Conservation (phyloP, 2,113 vertebrate species). For the Malaclemys terrapin region DNA sequence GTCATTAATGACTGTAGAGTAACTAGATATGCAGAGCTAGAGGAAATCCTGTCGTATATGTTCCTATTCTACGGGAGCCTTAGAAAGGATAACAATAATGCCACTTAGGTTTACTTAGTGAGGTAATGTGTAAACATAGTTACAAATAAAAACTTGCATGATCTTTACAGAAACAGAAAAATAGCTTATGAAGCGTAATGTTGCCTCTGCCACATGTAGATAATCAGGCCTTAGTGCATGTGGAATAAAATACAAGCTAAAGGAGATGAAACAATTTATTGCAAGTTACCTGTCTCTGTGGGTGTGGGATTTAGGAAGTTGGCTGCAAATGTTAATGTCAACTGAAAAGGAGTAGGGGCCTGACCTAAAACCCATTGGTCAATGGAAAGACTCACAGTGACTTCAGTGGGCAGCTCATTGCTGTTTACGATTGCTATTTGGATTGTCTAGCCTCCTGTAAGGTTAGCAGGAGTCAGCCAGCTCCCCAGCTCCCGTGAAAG, state of each 20-base stretch:
- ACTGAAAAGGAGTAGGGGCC: background rate
- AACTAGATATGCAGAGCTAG: slow-evolving; percentile 62
- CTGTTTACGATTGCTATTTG: background rate
- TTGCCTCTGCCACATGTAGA: slow-evolving; percentile 48
- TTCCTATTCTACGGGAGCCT: slow-evolving; percentile 58
- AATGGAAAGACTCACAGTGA: slow-evolving; percentile 3
- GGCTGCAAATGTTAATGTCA: slow-evolving; percentile 10
- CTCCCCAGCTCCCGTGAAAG: rapidly evolving
- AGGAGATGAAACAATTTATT: background rate
- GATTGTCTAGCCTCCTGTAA: rapidly evolving
- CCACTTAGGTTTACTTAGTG: slow-evolving; percentile 1
- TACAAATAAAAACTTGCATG: slow-evolving; percentile 26
- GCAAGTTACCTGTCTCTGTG: slow-evolving; percentile 45
- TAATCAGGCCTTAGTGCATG: slow-evolving; percentile 41
- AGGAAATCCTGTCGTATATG: slow-evolving; percentile 70
- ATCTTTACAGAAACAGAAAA: slow-evolving; percentile 64
- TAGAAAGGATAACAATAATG: slow-evolving; percentile 56
- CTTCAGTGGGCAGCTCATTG: background rate
- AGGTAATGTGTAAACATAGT: slow-evolving; percentile 66
- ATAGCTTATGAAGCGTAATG: slow-evolving; percentile 50
- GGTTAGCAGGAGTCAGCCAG: rapidly evolving
- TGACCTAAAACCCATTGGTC: background rate
- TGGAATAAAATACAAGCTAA: slow-evolving; percentile 33
- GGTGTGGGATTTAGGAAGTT: slow-evolving; percentile 35
- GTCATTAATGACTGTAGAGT: slow-evolving; percentile 58